These are phyloP conservation scores for Melanocharis versteri DNA, from an alignment of 2,113 vertebrate genomes.

Conservation along the genomic window DNA sequence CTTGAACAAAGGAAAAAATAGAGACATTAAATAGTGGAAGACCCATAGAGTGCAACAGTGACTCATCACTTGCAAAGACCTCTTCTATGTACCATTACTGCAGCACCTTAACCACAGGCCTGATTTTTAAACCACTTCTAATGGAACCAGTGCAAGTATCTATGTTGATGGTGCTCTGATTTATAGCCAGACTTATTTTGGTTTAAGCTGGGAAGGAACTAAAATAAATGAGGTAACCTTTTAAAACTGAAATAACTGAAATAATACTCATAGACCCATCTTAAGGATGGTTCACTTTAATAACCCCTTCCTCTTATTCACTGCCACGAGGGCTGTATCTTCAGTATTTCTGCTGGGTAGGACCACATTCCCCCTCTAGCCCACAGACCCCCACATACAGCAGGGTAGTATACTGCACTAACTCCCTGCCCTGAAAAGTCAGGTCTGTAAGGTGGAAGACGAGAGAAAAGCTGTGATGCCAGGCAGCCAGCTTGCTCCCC, in stretches of 20 bases:
- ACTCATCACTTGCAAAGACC: neutral
- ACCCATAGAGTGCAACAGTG: neutral
- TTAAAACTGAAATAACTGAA: neutral
- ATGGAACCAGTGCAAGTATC: neutral
- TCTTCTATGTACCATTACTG: neutral
- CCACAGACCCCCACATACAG: neutral
- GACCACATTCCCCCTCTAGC: neutral
- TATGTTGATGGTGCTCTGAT: neutral
- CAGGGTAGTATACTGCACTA: neutral
- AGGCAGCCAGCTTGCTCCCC: neutral
- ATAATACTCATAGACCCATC: neutral
- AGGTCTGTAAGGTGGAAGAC: neutral
- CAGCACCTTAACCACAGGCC: neutral
- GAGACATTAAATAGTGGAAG: neutral
- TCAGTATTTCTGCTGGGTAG: neutral
- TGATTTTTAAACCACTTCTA: neutral
- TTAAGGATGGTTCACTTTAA: neutral
- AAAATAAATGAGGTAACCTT: neutral
- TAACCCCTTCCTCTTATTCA: neutral
- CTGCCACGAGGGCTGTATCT: neutral
- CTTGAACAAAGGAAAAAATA: slow-evolving; percentile 63
- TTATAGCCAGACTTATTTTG: neutral
- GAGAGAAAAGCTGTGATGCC: neutral
- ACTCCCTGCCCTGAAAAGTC: neutral
- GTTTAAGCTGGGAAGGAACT: neutral